Evolutionary conservation across 2,113 vertebrate species (phyloP).

Genomic region (Dasyprocta punctata): DNA sequence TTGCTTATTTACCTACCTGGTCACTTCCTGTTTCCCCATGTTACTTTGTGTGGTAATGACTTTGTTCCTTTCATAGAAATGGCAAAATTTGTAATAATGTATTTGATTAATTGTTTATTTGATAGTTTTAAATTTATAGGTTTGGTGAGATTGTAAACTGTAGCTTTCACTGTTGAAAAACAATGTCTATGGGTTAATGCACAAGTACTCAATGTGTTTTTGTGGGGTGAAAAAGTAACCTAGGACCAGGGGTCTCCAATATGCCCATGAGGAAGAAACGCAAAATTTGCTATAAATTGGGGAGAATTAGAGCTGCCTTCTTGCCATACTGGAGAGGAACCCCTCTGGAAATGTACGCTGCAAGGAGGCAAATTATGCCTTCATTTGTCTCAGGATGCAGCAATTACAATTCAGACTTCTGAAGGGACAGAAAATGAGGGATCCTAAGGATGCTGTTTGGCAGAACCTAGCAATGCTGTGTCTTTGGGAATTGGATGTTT

Average conservation of each 20-base stretch:
- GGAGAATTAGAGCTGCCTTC: slow-evolving; percentile 32
- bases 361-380: slow-evolving; percentile 29
- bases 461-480: background rate
- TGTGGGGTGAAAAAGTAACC: background rate
- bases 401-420: slow-evolving; percentile 60
- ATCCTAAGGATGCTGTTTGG: slow-evolving; percentile 56
- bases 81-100: background rate
- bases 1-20: background rate
- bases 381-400: slow-evolving; percentile 28
- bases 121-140: background rate
- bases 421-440: slow-evolving; percentile 56
- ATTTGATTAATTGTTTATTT: background rate
- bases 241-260: background rate
- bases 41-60: background rate
- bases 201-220: background rate
- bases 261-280: background rate
- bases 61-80: background rate
- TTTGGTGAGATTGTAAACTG: background rate
- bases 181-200: background rate
- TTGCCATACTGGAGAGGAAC: background rate
- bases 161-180: background rate
- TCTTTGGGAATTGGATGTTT: slow-evolving; percentile 57
- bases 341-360: background rate
- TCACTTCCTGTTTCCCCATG: background rate
- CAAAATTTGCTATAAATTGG: background rate